These are phyloP conservation scores for Rhaphigaster nebulosa DNA, from an alignment of 2,888 invertebrate genomes.

Conservation along the genomic window DNA sequence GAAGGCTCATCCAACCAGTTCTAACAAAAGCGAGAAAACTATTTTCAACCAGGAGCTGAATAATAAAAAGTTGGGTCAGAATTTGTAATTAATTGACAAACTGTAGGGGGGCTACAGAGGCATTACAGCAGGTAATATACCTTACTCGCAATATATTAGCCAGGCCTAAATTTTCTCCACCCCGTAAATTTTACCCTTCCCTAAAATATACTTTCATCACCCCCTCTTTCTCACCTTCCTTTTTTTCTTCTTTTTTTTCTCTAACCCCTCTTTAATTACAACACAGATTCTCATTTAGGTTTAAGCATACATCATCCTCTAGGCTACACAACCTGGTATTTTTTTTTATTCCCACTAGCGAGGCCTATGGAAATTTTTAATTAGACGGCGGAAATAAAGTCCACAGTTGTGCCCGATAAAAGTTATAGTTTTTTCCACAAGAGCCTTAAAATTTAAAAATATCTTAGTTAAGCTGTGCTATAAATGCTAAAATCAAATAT, in stretches of 20 bases:
- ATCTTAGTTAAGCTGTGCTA: too few species aligned
- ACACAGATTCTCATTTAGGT: constrained; percentile 47
- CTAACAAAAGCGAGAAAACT: background rate
- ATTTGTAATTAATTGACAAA: constrained; percentile 39
- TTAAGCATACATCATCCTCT: constrained; percentile 14
- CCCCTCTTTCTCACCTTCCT: background rate
- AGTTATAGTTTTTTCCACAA: background rate
- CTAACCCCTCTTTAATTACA: constrained; percentile 28
- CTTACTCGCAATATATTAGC: constrained; percentile 39
- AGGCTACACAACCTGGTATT: background rate
- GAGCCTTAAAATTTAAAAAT: background rate
- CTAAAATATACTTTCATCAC: constrained; percentile 48
- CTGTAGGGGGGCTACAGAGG: background rate
- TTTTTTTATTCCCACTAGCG: background rate
- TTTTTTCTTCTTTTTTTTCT: background rate
- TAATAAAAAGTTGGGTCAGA: constrained; percentile 30
- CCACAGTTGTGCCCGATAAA: background rate
- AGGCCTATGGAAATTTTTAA: background rate
- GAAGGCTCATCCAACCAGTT: background rate
- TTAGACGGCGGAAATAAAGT: background rate
- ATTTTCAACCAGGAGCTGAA: background rate
- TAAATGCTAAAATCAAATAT: too few species aligned
- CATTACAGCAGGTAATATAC: constrained; percentile 38
- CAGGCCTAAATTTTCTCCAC: constrained; percentile 18
- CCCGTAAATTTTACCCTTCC: constrained; percentile 37